Evolutionary conservation across 2,888 invertebrate genomes (phyloP), one percentile per base, ranked within the genome.

Genomic region (Limulus polyphemus): DNA sequence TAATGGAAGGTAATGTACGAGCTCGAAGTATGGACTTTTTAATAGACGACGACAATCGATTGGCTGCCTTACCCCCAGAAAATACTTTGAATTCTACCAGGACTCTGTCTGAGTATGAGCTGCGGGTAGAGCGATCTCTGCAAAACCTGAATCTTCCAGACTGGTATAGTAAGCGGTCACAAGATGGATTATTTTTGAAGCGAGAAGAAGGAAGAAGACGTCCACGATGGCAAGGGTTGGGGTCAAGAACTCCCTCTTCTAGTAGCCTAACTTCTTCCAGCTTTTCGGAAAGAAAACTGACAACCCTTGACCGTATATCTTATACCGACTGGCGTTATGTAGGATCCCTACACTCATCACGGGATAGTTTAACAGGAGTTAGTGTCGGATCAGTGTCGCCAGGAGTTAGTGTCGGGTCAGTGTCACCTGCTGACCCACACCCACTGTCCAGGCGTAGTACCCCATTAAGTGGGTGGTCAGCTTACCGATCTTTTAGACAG

Each of bases 141-240:
- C 92, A 93, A 79, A 89, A 90, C 74, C 84, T 95, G 72, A 90
- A 92, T 79, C 87, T 95, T 68, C 95, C 95, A 65, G 92, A 94
- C 77, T 95, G 95, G 95, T 94, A 85, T 80, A 85, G 85, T 58
- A 64, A 55, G 54, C 62, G 63, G 58, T 59, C 61, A 1, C 64
- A 65, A 51, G 67, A 67, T 54, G 67, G 67, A 48, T 67, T 67
- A 51, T 60, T 67, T 16, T 49, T 67, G 49, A 58, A 58, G 69
- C 70, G 70, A 85, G 85, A 12, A 78, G 32, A 54, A 11, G 54
- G 32, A 7, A 54, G 32, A n/a, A 32, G 32, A 32, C 32, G 32
- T 32, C 32, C 32, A 32, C 16, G 54, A 13, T 81, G 81, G 81
- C 78, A 79, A 61, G 80, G 80, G 17, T 82, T 88, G 72, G 32